Evolutionary conservation across 2,797 vertebrate genomes (phyloP).

Genomic region (Thaleichthys pacificus): DNA sequence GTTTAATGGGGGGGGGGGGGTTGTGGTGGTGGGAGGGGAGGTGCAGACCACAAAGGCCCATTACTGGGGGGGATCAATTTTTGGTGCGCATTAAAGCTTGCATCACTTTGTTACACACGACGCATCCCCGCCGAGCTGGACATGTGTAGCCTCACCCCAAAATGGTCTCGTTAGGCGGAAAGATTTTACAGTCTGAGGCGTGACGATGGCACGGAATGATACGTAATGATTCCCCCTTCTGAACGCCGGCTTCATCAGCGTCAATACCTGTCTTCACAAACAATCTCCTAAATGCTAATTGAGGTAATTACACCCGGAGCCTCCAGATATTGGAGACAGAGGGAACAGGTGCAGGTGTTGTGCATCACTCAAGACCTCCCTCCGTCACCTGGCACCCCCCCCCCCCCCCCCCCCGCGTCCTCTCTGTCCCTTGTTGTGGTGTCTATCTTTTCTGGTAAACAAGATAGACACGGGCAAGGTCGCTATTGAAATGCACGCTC

Average conservation of each 20-base stretch:
- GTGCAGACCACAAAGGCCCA: too few species aligned
- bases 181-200: too few species aligned
- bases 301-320: slow-evolving; percentile 77
- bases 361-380: slow-evolving; percentile 76
- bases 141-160: too few species aligned
- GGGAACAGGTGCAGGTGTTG: slow-evolving; percentile 77
- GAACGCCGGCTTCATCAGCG: slow-evolving; percentile 65
- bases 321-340: slow-evolving; percentile 64
- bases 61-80: too few species aligned
- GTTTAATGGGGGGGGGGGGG: too few species aligned
- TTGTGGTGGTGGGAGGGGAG: too few species aligned
- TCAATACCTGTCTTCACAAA: slow-evolving; percentile 76
- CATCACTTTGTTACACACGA: too few species aligned
- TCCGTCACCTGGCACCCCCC: slow-evolving; percentile 33
- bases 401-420: slow-evolving; percentile 29
- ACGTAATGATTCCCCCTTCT: too few species aligned
- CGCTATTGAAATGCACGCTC: slow-evolving; percentile 8
- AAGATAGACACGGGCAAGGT: slow-evolving; percentile 65
- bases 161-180: too few species aligned
- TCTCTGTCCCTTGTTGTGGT: slow-evolving; percentile 73
- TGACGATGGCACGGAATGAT: too few species aligned
- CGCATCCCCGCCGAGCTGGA: too few species aligned
- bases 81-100: too few species aligned
- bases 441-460: slow-evolving; percentile 72
- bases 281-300: slow-evolving; percentile 82